Percentiles rank a stretch among this genome's conserved stretches.
These are phyloP conservation scores for Stegodyphus dumicola DNA, from an alignment of 1,140 invertebrate species.

Conservation along the genomic window DNA sequence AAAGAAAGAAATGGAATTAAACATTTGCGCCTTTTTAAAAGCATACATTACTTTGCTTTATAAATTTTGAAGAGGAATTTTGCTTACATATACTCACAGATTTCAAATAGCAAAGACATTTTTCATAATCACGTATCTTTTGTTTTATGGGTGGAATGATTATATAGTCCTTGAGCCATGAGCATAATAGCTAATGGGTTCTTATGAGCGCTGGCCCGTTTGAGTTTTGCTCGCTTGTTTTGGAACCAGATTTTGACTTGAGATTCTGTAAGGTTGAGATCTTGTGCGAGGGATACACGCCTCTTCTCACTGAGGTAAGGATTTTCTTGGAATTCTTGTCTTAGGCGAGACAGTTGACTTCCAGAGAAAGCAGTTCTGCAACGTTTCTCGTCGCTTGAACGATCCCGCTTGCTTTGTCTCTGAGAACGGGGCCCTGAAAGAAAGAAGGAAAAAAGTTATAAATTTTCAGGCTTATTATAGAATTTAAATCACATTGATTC, in stretches of 20 bases:
- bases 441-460: constrained; percentile 7
- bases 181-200: constrained; percentile 92
- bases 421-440: constrained; percentile 80
- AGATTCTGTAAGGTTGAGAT: constrained; percentile 93
- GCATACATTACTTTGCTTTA: too few species aligned
- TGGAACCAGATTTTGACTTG: constrained; percentile 99
- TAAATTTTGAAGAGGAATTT: too few species aligned
- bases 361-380: constrained; percentile 97
- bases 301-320: constrained; percentile 93
- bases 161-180: constrained; percentile 91
- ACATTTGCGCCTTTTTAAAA: too few species aligned
- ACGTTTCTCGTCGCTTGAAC: constrained; percentile 71
- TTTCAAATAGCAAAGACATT: too few species aligned
- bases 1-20: too few species aligned
- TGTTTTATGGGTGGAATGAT: constrained; percentile 73
- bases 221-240: constrained; percentile 98
- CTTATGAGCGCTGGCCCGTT: constrained; percentile 88
- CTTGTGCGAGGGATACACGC: constrained; percentile 88
- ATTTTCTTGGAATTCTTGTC: constrained; percentile 94
- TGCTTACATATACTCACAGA: too few species aligned
- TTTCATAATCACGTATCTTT: not conserved
- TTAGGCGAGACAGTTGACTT: constrained; percentile 90
- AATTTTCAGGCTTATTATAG: not conserved
- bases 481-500: too few species aligned
- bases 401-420: constrained; percentile 79